These are phyloP conservation scores for Drosophila meridiana DNA, from an alignment of 2,888 invertebrate genomes.

Conservation along the genomic window DNA sequence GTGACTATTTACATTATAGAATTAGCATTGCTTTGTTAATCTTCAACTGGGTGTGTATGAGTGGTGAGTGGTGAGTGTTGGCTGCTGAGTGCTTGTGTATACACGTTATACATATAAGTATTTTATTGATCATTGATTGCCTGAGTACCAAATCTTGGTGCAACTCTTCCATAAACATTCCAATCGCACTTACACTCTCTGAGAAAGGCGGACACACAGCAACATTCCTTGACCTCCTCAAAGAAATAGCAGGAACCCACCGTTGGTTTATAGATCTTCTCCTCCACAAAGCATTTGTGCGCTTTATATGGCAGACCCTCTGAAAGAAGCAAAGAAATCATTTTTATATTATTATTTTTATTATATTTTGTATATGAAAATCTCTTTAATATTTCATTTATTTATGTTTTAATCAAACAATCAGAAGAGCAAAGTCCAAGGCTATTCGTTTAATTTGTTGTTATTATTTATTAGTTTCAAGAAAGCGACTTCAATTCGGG, in stretches of 20 bases:
- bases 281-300: slow-evolving; percentile 84
- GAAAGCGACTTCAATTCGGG: background rate
- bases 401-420: background rate
- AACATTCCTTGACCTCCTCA: slow-evolving; percentile 84
- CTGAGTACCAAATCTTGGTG: slow-evolving; percentile 10
- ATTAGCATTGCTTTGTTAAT: slow-evolving; percentile 77
- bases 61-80: slow-evolving; percentile 1
- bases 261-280: slow-evolving; percentile 79
- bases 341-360: no score
- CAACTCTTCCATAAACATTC: slow-evolving; percentile 15
- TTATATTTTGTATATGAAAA: slow-evolving; percentile 1
- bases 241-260: slow-evolving; percentile 84
- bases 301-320: slow-evolving; percentile 85
- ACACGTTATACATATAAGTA: slow-evolving; percentile 22
- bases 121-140: slow-evolving; percentile 19
- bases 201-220: slow-evolving; percentile 82
- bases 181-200: slow-evolving; percentile 83
- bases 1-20: slow-evolving; percentile 67
- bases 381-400: background rate
- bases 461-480: background rate
- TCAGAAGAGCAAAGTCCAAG: background rate
- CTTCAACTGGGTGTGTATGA: slow-evolving; percentile 36
- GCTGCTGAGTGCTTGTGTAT: slow-evolving; percentile 35
- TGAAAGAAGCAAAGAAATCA: slow-evolving; percentile 45
- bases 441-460: background rate